Conservation (phyloP, 35 echinoderm and acorn worm species). For the Nesometra sesokonis region DNA sequence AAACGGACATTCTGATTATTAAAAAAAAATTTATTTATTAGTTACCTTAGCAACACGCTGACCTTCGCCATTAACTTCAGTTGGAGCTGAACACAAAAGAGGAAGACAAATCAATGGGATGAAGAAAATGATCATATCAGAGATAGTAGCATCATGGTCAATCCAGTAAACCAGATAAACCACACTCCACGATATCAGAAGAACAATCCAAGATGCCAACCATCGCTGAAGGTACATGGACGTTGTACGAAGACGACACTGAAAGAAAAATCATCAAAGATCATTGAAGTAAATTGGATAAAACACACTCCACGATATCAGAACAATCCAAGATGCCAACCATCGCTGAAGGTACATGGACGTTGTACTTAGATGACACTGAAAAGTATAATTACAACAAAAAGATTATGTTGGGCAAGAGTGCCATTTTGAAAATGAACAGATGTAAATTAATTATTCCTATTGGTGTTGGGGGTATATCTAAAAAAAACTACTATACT, state of each 20-base stretch:
- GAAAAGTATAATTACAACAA: no score
- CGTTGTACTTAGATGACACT: slow-evolving; percentile 72
- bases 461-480: no score
- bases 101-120: slow-evolving; percentile 58
- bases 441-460: no score
- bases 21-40: no score
- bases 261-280: neutral
- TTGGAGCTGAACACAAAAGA: slow-evolving; percentile 67
- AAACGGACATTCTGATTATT: no score
- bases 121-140: slow-evolving; percentile 84
- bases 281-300: no score
- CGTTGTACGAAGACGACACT: slow-evolving; percentile 74
- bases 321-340: slow-evolving; percentile 53
- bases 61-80: slow-evolving; percentile 86
- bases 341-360: slow-evolving; percentile 67
- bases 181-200: slow-evolving; percentile 68
- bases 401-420: no score
- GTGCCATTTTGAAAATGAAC: no score
- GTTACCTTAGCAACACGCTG: slow-evolving; percentile 71
- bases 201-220: slow-evolving; percentile 51
- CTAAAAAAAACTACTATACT: no score
- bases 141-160: slow-evolving; percentile 67
- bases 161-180: slow-evolving; percentile 92
- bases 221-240: slow-evolving; percentile 67
- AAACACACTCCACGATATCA: slow-evolving; percentile 70